A percentile compares a stretch with the other conserved stretches of the same genome.
Conservation (phyloP, 92 coral and sea anemone genomes). For the Bergia puertoricense region DNA sequence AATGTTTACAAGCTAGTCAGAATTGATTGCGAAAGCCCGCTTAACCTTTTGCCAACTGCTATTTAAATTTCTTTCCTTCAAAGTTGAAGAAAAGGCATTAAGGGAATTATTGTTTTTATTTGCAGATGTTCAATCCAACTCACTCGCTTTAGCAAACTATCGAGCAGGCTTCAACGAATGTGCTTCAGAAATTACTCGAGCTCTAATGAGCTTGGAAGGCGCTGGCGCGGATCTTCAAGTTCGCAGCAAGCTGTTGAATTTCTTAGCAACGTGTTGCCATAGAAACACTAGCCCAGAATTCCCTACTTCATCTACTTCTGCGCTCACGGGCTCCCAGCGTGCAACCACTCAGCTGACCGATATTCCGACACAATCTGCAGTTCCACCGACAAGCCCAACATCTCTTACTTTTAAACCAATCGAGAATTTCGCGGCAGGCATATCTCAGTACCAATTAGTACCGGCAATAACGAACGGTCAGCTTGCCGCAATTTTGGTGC, state of each 20-base stretch:
- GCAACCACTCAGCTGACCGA: neutral
- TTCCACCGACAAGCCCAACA: constrained; percentile 31
- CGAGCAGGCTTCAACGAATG: constrained; percentile 87
- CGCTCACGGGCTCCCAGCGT: neutral
- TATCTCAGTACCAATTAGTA: constrained; percentile 49
- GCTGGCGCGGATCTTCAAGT: constrained; percentile 65
- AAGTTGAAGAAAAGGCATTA: neutral
- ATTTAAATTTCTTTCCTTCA: neutral
- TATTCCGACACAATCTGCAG: constrained; percentile 27
- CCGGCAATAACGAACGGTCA: constrained; percentile 53
- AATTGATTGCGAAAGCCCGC: neutral
- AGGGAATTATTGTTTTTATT: neutral
- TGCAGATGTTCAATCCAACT: constrained; percentile 48
- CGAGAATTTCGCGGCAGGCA: constrained; percentile 15
- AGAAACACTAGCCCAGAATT: constrained; percentile 39
- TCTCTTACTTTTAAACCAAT: constrained; percentile 43
- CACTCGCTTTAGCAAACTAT: constrained; percentile 72
- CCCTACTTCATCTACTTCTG: constrained; percentile 22
- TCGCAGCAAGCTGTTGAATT: constrained; percentile 62
- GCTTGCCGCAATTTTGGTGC: constrained; percentile 49
- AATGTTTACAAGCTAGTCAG: neutral
- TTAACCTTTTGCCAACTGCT: neutral
- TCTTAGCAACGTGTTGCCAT: constrained; percentile 73
- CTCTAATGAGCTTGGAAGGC: constrained; percentile 58
- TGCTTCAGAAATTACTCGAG: constrained; percentile 76